Percentiles rank a stretch among this genome's conserved stretches.
These are phyloP conservation scores for Echinops telfairi DNA, from an alignment of 2,113 vertebrate genomes.

Conservation along the genomic window DNA sequence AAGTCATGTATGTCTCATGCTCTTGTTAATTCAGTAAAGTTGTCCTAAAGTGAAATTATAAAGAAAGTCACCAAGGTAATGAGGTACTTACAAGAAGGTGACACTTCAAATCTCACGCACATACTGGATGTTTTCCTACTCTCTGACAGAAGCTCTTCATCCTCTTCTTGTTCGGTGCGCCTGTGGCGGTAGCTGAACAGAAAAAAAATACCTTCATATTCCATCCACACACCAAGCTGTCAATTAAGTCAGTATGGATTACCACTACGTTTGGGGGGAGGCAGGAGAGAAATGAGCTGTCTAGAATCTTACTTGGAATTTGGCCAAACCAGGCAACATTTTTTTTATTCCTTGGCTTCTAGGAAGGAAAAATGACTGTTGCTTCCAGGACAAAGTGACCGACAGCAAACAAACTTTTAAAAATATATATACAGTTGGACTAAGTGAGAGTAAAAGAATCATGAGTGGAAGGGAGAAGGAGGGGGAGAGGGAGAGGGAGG, in stretches of 20 bases:
- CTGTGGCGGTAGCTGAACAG: constrained; percentile 91
- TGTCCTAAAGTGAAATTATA: constrained; percentile 37
- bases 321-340: constrained; percentile 4
- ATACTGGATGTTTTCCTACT: constrained; percentile 91
- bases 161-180: constrained; percentile 94
- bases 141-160: constrained; percentile 93
- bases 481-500: neutral
- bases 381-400: constrained; percentile 24
- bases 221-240: neutral
- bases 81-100: constrained; percentile 91
- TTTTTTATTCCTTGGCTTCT: neutral
- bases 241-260: neutral
- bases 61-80: neutral
- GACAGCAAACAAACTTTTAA: neutral
- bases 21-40: constrained; percentile 1
- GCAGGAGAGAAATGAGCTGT: neutral
- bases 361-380: constrained; percentile 16
- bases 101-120: constrained; percentile 93
- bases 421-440: neutral
- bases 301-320: neutral
- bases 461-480: neutral
- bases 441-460: neutral
- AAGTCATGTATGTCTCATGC: constrained; percentile 39
- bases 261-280: constrained; percentile 20
- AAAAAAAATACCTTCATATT: neutral